phyloP scores from a whole-genome alignment of 1,140 invertebrate genomes.

The Listronotus bonariensis region DNA sequence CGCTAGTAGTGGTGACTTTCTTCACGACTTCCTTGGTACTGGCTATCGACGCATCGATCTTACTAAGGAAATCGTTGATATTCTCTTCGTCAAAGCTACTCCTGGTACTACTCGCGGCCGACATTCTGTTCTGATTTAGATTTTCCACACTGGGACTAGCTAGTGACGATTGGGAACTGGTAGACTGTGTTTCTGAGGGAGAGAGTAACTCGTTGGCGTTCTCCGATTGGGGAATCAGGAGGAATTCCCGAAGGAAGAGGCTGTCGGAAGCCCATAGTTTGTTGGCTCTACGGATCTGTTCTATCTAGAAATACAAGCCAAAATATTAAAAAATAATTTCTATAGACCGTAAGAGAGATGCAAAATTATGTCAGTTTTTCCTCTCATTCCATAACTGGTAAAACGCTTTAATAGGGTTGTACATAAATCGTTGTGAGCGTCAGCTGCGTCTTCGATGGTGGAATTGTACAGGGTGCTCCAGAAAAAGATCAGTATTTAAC shows the following conservation, averaged over 20 bases:
- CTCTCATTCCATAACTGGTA: no score
- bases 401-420: no score
- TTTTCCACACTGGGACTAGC: conserved; percentile 29
- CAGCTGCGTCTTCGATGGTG: no score
- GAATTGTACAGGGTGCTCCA: no score
- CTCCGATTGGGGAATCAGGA: conserved; percentile 73
- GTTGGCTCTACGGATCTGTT: conserved; percentile 86
- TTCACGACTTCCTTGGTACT: conserved; percentile 84
- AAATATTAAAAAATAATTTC: no score
- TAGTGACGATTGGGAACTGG: conserved; percentile 27
- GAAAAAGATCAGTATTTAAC: no score
- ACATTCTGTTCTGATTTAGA: conserved; percentile 22
- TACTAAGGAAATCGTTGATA: conserved; percentile 81
- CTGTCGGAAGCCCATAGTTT: conserved; percentile 87
- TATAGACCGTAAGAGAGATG: no score
- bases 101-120: conserved; percentile 13
- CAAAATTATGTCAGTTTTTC: no score
- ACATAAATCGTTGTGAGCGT: no score
- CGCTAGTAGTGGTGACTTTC: conserved; percentile 74
- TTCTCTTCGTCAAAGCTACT: conserved; percentile 62
- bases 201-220: conserved; percentile 59
- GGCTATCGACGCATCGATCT: conserved; percentile 86
- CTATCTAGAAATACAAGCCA: conserved; percentile 72
- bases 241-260: conserved; percentile 80
- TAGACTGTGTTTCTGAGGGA: conserved; percentile 21